These are phyloP conservation scores for Drosophila ezoana DNA, from an alignment of 2,888 invertebrate genomes.

Conservation along the genomic window DNA sequence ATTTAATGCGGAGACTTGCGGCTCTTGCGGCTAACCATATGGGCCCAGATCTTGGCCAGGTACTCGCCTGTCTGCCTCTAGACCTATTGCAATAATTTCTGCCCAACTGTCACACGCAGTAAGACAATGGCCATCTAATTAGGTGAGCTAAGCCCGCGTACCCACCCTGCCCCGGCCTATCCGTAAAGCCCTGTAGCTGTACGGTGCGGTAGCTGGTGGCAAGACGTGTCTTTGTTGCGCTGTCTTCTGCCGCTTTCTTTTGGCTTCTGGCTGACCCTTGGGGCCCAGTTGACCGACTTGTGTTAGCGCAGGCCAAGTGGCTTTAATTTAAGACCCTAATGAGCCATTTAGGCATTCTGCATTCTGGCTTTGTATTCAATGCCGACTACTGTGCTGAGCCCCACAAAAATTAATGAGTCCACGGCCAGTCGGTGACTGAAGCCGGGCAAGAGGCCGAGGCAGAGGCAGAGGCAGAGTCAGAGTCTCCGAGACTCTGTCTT, in stretches of 20 bases:
- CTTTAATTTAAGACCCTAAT: conserved; percentile 80
- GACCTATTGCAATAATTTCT: conserved; percentile 55
- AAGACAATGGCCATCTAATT: conserved; percentile 73
- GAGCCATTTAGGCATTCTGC: conserved; percentile 78
- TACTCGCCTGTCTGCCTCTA: conserved; percentile 24
- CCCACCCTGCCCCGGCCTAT: conserved; percentile 9
- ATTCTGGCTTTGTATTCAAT: conserved; percentile 75
- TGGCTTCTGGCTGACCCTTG: conserved; percentile 52
- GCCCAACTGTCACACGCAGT: conserved; percentile 57
- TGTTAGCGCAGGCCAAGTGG: conserved; percentile 52
- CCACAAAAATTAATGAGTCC: conserved; percentile 74
- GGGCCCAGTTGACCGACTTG: conserved; percentile 75
- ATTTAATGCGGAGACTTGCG: conserved; percentile 35
- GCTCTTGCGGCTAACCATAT: conserved; percentile 60
- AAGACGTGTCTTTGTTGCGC: conserved; percentile 46
- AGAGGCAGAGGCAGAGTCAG: not conserved
- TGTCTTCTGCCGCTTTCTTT: conserved; percentile 55
- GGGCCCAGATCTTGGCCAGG: conserved; percentile 29
- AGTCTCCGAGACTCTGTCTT: conserved; percentile 5
- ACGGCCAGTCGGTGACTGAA: conserved; percentile 54
- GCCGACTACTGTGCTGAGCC: conserved; percentile 73
- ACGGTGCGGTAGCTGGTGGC: conserved; percentile 38
- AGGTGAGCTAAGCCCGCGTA: conserved; percentile 40
- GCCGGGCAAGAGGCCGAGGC: conserved; percentile 10
- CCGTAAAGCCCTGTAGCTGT: conserved; percentile 20